phyloP scores from a whole-genome alignment of 2,113 vertebrate genomes.

The mouse (Mus musculus) region DNA sequence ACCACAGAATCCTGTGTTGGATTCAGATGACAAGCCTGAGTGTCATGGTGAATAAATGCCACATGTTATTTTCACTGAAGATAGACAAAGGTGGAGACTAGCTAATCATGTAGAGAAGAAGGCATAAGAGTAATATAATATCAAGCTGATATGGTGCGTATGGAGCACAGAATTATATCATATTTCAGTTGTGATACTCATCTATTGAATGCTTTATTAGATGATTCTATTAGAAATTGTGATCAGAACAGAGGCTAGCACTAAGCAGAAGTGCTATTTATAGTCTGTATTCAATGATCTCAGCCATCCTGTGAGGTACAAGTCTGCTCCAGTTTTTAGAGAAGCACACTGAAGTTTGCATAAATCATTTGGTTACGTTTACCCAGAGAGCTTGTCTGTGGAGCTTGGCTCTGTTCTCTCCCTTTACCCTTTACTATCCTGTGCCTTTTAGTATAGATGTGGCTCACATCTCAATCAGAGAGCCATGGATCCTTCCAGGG shows the following conservation, averaged over 20 bases:
- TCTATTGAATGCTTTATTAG: background rate
- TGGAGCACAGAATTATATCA: background rate
- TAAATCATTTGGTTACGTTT: background rate
- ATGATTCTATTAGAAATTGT: slow-evolving; percentile 37
- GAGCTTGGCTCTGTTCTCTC: background rate
- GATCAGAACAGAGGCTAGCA: background rate
- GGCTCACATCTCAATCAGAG: background rate
- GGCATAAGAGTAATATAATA: background rate
- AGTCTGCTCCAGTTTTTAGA: background rate
- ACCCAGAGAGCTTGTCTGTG: background rate
- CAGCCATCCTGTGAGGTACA: background rate
- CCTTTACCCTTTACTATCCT: background rate
- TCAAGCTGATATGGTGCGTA: background rate
- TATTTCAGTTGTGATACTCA: background rate
- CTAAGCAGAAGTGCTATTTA: background rate
- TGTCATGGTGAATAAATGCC: background rate
- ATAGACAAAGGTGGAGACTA: background rate
- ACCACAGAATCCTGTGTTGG: background rate
- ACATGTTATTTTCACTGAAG: background rate
- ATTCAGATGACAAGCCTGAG: background rate
- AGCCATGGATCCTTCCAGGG: background rate
- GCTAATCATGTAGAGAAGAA: background rate
- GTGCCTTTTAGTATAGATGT: background rate
- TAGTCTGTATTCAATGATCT: background rate
- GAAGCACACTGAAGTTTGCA: background rate